Evolutionary conservation across 2,888 invertebrate species (phyloP), one percentile per base, ranked within the genome.

Genomic region (Caenorhabditis afra): DNA sequence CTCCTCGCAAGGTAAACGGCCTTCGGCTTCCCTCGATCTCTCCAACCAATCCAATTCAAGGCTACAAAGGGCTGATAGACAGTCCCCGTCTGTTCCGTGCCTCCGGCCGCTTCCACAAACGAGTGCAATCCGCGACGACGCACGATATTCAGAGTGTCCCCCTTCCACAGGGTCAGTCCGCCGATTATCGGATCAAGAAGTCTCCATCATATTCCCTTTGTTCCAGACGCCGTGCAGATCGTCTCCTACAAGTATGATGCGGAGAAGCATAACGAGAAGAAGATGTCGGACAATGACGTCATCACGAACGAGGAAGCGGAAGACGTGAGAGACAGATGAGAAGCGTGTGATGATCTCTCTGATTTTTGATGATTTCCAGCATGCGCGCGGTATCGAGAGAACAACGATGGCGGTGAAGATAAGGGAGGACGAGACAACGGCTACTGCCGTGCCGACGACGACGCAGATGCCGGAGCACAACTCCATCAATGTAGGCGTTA

Each of bases 261-360:
- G 10, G 80, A 80, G 20, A 81, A 83, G 44, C 83, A 83, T 68
- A 75, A 83, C 53, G 83, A 78, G 59, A 83, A 83, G 47, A 83
- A 83, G 57, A 73, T 83, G 66, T 67, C 71, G 1, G 75, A 78
- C 39, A 81, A 83, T 64, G 77, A 76, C 49, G 74, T 76, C 62
- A 80, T 77, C 10, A 76, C 78, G 53, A 66, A 67, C 45, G 74
- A 67, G 10, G 83, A 83, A 53, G 81, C 76, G 7, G 59, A 64
- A 49, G 81, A 81, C 39, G 83, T 83, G 47, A 53, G 73, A 62
- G 53, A 70, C 53, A 20, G 23, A 47, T n/a, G 45, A 47, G 29
- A 29, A 29, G 29, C 7, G 3, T 7, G 45, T 11, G 29, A 16
- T 20, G 45, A 45, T 11, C 22, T 50, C 20, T 37, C 47, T 53